Conservation (phyloP, 2,888 invertebrate genomes). For the Oegoconia quadripuncta region DNA sequence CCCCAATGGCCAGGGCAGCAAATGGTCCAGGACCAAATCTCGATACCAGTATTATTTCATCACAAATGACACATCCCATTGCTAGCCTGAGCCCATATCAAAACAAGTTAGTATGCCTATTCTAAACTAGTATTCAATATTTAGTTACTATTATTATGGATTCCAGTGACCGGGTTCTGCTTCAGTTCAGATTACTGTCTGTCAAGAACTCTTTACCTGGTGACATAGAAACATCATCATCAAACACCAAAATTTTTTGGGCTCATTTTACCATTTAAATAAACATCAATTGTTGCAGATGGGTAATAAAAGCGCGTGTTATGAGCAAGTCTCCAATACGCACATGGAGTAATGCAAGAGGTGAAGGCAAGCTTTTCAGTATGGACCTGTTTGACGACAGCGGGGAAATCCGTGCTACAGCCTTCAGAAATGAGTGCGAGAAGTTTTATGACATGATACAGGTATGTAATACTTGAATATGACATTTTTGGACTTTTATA, state of each 20-base stretch:
- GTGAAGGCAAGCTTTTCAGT: constrained; percentile 96
- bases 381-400: constrained; percentile 96
- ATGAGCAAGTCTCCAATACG: constrained; percentile 89
- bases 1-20: constrained; percentile 26
- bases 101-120: constrained; percentile 86
- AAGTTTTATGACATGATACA: constrained; percentile 94
- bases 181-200: too few species aligned
- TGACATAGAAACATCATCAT: too few species aligned
- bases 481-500: too few species aligned
- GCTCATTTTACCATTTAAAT: background rate
- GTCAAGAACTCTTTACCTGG: too few species aligned
- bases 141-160: too few species aligned
- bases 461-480: constrained; percentile 73
- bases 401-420: constrained; percentile 96
- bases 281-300: constrained; percentile 67
- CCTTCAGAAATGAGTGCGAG: constrained; percentile 92
- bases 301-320: constrained; percentile 95
- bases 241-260: too few species aligned
- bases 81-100: constrained; percentile 94
- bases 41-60: constrained; percentile 60
- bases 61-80: constrained; percentile 86
- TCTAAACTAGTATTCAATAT: too few species aligned
- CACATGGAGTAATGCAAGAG: constrained; percentile 94
- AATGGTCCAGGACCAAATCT: constrained; percentile 40
- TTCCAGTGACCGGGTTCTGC: too few species aligned